phyloP scores from a whole-genome alignment of 2,888 invertebrate species.

The Lomographa bimaculata region DNA sequence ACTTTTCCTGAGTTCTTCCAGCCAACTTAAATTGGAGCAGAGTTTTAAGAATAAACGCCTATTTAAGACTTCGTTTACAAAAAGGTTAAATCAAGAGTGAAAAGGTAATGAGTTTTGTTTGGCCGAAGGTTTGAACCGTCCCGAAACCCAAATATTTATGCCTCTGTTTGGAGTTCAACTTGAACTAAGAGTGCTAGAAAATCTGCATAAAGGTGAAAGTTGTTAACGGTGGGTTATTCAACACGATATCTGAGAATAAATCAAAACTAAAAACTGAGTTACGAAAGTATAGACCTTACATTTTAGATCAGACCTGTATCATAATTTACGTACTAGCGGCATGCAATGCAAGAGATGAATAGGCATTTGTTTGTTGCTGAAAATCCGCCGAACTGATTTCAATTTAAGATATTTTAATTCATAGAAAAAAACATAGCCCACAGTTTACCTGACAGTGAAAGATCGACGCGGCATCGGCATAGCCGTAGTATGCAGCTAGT shows the following conservation, averaged over 20 bases:
- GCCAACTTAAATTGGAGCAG: slow-evolving; percentile 35
- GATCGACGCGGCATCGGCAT: too few species aligned
- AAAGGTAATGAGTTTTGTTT: slow-evolving; percentile 33
- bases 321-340: too few species aligned
- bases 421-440: too few species aligned
- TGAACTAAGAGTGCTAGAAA: slow-evolving; percentile 1
- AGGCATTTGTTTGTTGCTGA: too few species aligned
- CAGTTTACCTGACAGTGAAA: too few species aligned
- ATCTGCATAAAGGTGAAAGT: background rate
- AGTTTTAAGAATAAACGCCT: slow-evolving; percentile 32
- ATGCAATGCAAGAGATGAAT: too few species aligned
- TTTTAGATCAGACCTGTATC: too few species aligned
- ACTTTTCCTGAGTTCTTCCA: slow-evolving; percentile 25
- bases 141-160: slow-evolving; percentile 11
- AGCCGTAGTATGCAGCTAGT: too few species aligned
- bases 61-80: slow-evolving; percentile 29
- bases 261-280: too few species aligned
- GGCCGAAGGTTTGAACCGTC: slow-evolving; percentile 2
- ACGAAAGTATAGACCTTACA: too few species aligned
- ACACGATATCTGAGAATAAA: background rate
- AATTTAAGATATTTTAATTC: too few species aligned
- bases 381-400: too few species aligned
- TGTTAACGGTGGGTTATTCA: background rate
- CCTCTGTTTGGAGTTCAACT: slow-evolving; percentile 1
- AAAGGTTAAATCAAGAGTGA: slow-evolving; percentile 35